These are phyloP conservation scores for Uria aalge DNA, from an alignment of 2,113 vertebrate genomes.

Conservation along the genomic window DNA sequence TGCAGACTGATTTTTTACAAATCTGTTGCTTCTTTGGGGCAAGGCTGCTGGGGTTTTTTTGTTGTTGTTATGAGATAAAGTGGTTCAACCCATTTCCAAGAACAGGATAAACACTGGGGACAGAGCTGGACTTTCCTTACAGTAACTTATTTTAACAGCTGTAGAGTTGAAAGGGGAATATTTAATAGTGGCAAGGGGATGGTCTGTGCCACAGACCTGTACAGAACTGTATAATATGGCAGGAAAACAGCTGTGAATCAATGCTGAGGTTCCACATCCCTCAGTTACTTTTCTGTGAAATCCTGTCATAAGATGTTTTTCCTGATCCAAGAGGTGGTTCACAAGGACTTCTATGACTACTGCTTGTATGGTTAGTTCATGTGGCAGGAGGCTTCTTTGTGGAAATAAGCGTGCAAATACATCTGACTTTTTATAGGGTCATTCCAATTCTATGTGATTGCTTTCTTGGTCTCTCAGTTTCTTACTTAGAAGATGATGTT, in stretches of 20 bases:
- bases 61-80: not conserved
- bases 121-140: not conserved
- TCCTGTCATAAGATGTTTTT: not conserved
- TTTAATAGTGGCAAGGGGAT: not conserved
- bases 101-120: not conserved
- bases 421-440: not conserved
- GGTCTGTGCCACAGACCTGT: not conserved
- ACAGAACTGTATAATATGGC: not conserved
- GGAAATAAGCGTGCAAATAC: not conserved
- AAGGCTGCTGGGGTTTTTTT: not conserved
- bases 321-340: not conserved
- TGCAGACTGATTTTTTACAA: not conserved
- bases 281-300: not conserved
- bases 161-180: not conserved
- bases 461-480: not conserved
- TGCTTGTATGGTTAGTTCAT: not conserved
- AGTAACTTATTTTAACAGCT: not conserved
- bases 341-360: not conserved
- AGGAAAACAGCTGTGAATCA: not conserved
- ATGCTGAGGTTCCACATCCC: not conserved
- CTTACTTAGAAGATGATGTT: not conserved
- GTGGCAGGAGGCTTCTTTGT: not conserved
- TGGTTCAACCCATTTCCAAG: not conserved
- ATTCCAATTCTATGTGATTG: not conserved
- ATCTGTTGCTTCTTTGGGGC: not conserved